Base-by-base conservation (phyloP, 2,888 invertebrate genomes). In the Abrostola triplasia region DNA sequence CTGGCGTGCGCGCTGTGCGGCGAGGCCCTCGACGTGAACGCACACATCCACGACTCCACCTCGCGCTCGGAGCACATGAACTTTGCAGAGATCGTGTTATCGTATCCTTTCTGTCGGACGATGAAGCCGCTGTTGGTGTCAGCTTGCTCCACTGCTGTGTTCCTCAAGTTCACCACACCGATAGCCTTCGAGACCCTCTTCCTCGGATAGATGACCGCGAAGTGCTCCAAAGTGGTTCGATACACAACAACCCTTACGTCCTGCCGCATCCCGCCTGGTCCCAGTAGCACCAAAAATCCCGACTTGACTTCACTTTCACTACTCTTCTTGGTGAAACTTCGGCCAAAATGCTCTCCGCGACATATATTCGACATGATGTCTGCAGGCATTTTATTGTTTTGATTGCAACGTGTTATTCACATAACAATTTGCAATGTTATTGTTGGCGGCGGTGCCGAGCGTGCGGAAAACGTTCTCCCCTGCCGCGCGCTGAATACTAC, bases 211-310 rank as follows among this genome's bases (percentile, higher is more conserved):
- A 96, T 95, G 7, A 96, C 96, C 1, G 96, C 96, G 79, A 96
- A 96, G 79, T 96, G 96, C 82, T 96, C 96, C 81, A 96, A 87
- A 51, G 96, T 95, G 6, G 96, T 96, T 67, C 95, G 92, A 84
- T 96, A 96, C 36, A 96, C 96, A 77, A 96, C 95, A 70, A 96
- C 96, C 79, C 96, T 93, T 6, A 96, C 96, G 70, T 95, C 94
- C 85, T 96, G 96, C 13, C 95, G 91, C 80, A 95, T 93, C 76
- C 95, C 95, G 66, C 94, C 95, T 55, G 95, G 95, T 1, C 95
- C 95, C 42, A 95, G 77, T 49, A 96, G 89, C 74, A 95, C 95
- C 89, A 96, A 92, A 82, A 95, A 95, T n/a, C 96, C 96, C 68
- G 95, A 95, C 89, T 96, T 96, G 67, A 95, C 92, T 87, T 96